phyloP scores from a whole-genome alignment of 1,140 invertebrate genomes.

The Caenorhabditis briggsae region DNA sequence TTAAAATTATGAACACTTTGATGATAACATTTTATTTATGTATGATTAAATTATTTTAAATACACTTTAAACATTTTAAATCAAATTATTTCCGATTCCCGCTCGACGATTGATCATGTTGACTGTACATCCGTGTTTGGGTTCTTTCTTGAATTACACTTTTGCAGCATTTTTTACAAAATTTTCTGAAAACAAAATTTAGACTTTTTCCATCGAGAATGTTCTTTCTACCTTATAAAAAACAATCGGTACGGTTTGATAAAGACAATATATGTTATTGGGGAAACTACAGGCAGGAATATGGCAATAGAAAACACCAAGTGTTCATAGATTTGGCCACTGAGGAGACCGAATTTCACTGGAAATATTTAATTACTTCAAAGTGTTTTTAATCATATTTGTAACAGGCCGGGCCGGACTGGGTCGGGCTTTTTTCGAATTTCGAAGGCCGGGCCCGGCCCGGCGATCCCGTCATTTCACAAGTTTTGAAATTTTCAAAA shows the following conservation, averaged over 20 bases:
- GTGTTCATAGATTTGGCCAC: constrained; percentile 8
- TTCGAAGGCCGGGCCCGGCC: no score
- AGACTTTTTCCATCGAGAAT: not conserved
- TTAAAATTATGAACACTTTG: not conserved
- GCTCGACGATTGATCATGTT: not conserved
- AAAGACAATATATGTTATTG: constrained; percentile 7
- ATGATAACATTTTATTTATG: not conserved
- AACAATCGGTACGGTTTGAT: not conserved
- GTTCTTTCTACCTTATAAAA: not conserved
- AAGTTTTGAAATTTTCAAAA: no score
- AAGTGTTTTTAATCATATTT: no score
- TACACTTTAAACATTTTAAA: not conserved
- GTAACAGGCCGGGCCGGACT: no score
- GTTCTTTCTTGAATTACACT: not conserved
- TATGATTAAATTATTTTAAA: not conserved
- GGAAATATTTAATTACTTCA: not conserved
- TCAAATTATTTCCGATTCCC: not conserved
- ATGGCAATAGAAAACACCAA: constrained; percentile 23
- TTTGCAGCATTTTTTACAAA: constrained; percentile 6
- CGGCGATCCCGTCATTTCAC: no score
- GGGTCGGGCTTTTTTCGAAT: no score
- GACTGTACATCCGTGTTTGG: constrained; percentile 12
- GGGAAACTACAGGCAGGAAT: constrained; percentile 10
- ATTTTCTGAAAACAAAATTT: not conserved
- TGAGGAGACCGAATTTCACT: not conserved